Evolutionary conservation across 2,797 vertebrate species (phyloP), one percentile per base, ranked within the genome.

Genomic region (Lacerta agilis): DNA sequence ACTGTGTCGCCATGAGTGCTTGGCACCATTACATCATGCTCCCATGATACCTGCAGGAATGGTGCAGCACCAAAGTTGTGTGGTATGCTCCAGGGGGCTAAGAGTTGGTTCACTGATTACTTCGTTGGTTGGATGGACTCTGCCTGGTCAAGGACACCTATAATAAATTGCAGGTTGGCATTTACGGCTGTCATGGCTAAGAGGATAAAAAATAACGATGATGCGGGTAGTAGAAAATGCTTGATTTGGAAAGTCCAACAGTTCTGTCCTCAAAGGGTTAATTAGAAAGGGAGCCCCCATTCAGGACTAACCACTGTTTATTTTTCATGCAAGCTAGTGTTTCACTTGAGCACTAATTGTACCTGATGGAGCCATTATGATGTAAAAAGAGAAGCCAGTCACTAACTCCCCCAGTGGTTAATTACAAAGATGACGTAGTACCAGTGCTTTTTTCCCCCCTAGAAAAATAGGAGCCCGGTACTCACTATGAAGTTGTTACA

Each of bases 221-320:
- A 86, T 69, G 11, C 27, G 15, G 10, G 27, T 13, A 82, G 67
- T 45, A 90, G 80, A 85, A 94, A 93, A 88, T 79, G 45, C 18
- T 72, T 86, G 61, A 11, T 82, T 90, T 82, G 90, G 73, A 36
- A 93, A 88, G 84, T 86, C 49, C 92, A 93, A 93, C 90, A 92
- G 88, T 93, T 94, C 90, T 94, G 94, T 92, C 95, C 96, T 95
- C 94, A 94, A 94, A 93, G 96, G 97, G 97, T 97, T 98, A 98
- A 98, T 98, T 97, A 98, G 96, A 90, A 96, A 90, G 76, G 29
- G 3, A 94, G 91, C 89, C 96, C 97, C 96, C 95, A 86, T 81
- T 18, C 96, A 97, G 96, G 90, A 91, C 85, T 84, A 94, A 93
- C 95, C 97, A 97, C 96, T 98, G 97, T 99, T 99, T 98, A 98